A percentile compares a stretch with the other conserved stretches of the same genome.
These are phyloP conservation scores for Cheilosia soror DNA, from an alignment of 2,888 invertebrate species.

Conservation along the genomic window DNA sequence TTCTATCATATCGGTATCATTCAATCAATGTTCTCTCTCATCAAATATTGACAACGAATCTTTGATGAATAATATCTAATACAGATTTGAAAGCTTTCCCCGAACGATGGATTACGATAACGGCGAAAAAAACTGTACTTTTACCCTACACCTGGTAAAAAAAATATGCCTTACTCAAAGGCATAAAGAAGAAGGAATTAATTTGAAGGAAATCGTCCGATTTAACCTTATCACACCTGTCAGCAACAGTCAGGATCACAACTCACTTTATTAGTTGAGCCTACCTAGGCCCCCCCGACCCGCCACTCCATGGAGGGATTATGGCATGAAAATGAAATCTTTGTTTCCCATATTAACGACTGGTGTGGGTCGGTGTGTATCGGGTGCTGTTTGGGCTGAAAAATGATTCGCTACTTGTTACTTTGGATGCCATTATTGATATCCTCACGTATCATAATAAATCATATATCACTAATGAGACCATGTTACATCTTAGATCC, in stretches of 20 bases:
- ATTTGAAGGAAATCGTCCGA: slow-evolving; percentile 48
- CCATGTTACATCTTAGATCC: slow-evolving; percentile 30
- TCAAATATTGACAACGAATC: slow-evolving; percentile 43
- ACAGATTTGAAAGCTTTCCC: slow-evolving; percentile 21
- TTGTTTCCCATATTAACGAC: slow-evolving; percentile 29
- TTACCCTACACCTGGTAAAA: neutral
- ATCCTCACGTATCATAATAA: slow-evolving; percentile 62
- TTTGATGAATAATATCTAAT: slow-evolving; percentile 45
- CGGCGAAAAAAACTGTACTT: neutral
- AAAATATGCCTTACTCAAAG: neutral
- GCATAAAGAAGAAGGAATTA: slow-evolving; percentile 28
- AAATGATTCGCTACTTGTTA: slow-evolving; percentile 62
- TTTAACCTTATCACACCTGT: slow-evolving; percentile 50
- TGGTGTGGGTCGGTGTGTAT: slow-evolving; percentile 1
- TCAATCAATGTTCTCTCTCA: slow-evolving; percentile 41
- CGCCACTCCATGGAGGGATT: slow-evolving; percentile 9
- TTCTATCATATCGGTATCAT: slow-evolving; percentile 8
- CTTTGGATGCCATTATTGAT: slow-evolving; percentile 52
- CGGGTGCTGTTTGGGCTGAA: neutral
- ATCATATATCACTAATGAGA: slow-evolving; percentile 63
- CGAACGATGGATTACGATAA: neutral
- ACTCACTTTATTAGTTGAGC: slow-evolving; percentile 30
- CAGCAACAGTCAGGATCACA: slow-evolving; percentile 34
- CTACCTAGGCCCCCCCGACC: neutral
- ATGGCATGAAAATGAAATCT: slow-evolving; percentile 25